Base-by-base conservation (phyloP, 2,797 vertebrate genomes). In the Peromyscus attwateri region DNA sequence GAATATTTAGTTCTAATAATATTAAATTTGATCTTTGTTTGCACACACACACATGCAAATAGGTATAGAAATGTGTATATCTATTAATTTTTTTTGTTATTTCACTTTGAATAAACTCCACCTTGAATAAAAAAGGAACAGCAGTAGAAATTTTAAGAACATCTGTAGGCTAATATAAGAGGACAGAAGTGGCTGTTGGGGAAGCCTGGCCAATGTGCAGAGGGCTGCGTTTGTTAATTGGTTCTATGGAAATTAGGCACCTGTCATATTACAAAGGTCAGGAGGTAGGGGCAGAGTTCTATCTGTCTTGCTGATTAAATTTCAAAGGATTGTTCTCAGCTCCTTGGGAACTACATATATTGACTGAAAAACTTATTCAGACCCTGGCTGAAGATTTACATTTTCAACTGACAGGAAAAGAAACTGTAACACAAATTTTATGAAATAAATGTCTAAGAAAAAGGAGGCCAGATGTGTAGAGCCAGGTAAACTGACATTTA, bases 401-500 rank as follows among this genome's bases (percentile, higher is more conserved):
- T 87, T 60, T 95, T 60, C 87, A 81, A 68, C 14, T 34, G 19
- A 1, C 25, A 83, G 40, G 80, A 55, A 75, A 76, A 88, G 1
- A 52, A 89, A 29, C 83, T 73, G 73, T 87, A 94, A 55, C 76
- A 77, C 49, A 88, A 52, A 6, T 34, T 96, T 87, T 88, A 11
- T 79, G 49, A 95, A 79, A n/a, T 85, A 73, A 89, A 71, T 96
- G 17, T 85, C n/a, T 81, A 73, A 70, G 55, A 52, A 80, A 89
- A 89, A 16, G 52, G 43, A 77, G n/a, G 10, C 23, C 31, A 87
- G 23, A n/a, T 1, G 3, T 10, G 3, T 49, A 29, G n/a, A 17
- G n/a, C 55, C 16, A 40, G 12, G 31, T 34, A 80, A n/a, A 46
- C 81, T 57, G 40, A 77, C 34, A 1, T 85, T 76, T 89, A 71